Base-by-base conservation (phyloP, 2,888 invertebrate genomes). In the Cheilosia urbana region DNA sequence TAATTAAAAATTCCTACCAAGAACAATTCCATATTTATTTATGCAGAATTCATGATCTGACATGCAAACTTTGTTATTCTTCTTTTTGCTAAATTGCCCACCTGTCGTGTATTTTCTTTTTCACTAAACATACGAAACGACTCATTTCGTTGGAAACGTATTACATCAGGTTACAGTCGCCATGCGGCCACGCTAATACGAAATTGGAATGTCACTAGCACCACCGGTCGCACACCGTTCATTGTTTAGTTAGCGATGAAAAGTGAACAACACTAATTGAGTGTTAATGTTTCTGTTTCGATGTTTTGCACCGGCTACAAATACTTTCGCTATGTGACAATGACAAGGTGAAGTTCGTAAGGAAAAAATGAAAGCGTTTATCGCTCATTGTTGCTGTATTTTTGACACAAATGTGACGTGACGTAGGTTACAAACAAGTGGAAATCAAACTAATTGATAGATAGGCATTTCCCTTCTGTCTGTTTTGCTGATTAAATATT, bases 1-100 rank as follows among this genome's bases (percentile, higher is more conserved):
- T 57, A 73, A 78, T 73, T 83, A 73, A 57, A 42, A 73, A 83
- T 73, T 83, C 83, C 15, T 27, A 73, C 68, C 83, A 60, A 60
- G 21, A 68, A 60, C 75, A 78, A 83, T 55, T 73, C 55, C 30
- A 60, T 72, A 17, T 49, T 49, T 72, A 79, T 83, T 73, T 79
- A 83, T 79, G 79, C 83, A 73, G 24, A 69, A 53, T 55, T 62
- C 71, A 79, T 51, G 40, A 66, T 78, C 78, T 79, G 72, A 62
- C 83, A 83, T 78, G 72, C 79, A 45, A 78, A 79, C 62, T 62
- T 45, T 37, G 42, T 58, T 53, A 30, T 60, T 40, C 27, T 13
- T 40, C 65, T 49, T 49, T 15, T 53, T 62, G 15, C 62, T 53
- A 15, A 42, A 15, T 63, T 55, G 24, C 42, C 49, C 68, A 76